Evolutionary conservation across 2,888 invertebrate genomes (phyloP), one percentile per base, ranked within the genome.

Genomic region (Phyto melanocephala): DNA sequence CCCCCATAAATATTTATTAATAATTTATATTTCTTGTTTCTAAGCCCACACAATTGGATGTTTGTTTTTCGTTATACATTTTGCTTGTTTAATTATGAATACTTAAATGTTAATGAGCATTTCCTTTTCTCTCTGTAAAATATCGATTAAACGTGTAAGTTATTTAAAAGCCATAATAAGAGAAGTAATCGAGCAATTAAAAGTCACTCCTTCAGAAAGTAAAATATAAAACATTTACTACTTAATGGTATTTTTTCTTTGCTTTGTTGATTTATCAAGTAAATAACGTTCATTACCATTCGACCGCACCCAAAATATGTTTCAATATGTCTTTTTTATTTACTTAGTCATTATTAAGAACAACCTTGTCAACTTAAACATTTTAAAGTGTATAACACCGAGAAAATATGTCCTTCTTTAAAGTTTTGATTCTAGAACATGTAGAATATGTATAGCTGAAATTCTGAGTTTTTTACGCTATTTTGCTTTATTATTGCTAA

Each of bases 131-230:
- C 20, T 10, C 5, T 24, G 28, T 45, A 17, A 28, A 56, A 67
- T 67, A 67, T 76, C 28, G 58, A 76, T 67, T 58, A 50, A 67
- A 67, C 50, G 35, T 47, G 58, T 20, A 65, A 35, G 13, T 56
- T 37, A 45, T 65, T 65, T 35, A 56, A 28, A 35, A 5, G n/a
- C 52, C 15, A n/a, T n/a, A n/a, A n/a, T 20, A 42, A 47, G 35
- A 54, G 22, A 24, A 35, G 45, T 42, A 56, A 33, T 52, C 45
- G 1, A 24, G 13, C 56, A 65, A 65, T 65, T 75, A 65, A 45
- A 65, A 63, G 35, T 58, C 10, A 6, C 10, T 56, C 24, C 22
- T 63, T 52, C 40, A 17, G 2, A 42, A 74, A 65, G 60, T 47
- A 20, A 17, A 65, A 37, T n/a, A n/a, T 67, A 67, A 60, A 62